Conservation (phyloP, 2,113 vertebrate genomes). For the Phyllostomus discolor region DNA sequence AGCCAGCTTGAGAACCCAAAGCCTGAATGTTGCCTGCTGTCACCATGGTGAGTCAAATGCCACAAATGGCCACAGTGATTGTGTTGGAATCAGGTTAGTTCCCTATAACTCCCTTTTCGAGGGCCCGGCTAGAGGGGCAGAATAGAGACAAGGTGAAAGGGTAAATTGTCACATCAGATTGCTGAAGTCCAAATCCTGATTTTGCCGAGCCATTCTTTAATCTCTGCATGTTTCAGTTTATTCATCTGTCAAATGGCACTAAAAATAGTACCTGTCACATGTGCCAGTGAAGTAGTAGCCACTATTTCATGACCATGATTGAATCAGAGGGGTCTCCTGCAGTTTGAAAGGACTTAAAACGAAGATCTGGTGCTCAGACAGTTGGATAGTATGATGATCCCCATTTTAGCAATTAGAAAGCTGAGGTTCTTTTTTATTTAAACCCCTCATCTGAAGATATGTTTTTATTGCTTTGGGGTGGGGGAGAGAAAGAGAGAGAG, state of each 20-base stretch:
- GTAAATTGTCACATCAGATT: background rate
- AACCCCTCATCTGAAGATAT: too few species aligned
- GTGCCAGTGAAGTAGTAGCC: background rate
- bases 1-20: background rate
- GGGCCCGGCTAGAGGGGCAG: background rate
- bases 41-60: background rate
- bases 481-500: too few species aligned
- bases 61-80: background rate
- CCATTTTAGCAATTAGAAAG: background rate
- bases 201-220: background rate
- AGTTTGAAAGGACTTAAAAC: constrained; percentile 4
- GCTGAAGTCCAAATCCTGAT: background rate
- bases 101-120: background rate
- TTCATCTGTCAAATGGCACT: background rate
- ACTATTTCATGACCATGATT: background rate
- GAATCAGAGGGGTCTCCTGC: background rate
- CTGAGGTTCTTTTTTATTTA: background rate
- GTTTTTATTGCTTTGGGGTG: too few species aligned
- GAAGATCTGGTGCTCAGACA: background rate
- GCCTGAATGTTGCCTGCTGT: background rate
- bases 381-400: background rate
- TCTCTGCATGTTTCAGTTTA: constrained; percentile 9
- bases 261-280: background rate
- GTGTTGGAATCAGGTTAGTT: background rate
- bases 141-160: background rate